These are phyloP conservation scores for Entomyzon cyanotis DNA, from an alignment of 2,113 vertebrate genomes.

Conservation along the genomic window DNA sequence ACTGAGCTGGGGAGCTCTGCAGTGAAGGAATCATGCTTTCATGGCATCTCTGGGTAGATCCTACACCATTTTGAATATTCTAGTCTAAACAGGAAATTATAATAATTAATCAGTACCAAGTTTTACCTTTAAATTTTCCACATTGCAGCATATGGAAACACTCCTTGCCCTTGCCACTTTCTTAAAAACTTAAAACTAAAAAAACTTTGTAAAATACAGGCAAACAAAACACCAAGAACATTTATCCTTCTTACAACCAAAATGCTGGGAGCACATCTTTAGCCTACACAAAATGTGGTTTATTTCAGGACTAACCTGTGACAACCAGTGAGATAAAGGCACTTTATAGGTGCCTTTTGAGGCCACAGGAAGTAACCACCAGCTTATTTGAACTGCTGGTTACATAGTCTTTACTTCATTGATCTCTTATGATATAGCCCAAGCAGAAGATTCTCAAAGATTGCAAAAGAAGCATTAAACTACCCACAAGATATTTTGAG, in stretches of 20 bases:
- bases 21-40: neutral
- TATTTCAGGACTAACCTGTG: conserved; percentile 38
- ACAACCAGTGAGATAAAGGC: neutral
- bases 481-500: neutral
- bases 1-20: neutral
- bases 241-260: neutral
- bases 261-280: neutral
- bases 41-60: neutral
- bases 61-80: neutral
- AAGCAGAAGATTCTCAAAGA: neutral
- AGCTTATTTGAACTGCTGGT: neutral
- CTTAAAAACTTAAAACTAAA: neutral
- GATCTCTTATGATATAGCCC: neutral
- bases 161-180: neutral
- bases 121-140: neutral
- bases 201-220: neutral
- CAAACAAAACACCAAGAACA: neutral
- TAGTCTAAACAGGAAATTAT: neutral
- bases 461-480: conserved; percentile 31
- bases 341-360: no score
- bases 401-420: neutral
- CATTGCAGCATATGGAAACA: neutral
- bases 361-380: neutral
- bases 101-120: neutral
- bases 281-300: neutral